Conservation (phyloP, 2,888 invertebrate genomes). For the Drosophila antonietae region DNA sequence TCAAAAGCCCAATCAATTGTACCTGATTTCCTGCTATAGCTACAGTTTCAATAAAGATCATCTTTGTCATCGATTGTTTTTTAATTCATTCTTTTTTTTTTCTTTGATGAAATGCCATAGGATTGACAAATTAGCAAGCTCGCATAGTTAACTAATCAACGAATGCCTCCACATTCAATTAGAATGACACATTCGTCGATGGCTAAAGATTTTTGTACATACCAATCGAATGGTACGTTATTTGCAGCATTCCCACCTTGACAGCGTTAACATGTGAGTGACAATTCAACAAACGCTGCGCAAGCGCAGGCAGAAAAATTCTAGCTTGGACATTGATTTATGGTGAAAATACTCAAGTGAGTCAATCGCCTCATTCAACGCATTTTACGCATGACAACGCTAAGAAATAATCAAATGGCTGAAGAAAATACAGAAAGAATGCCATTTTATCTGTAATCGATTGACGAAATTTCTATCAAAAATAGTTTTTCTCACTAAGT, state of each 20-base stretch:
- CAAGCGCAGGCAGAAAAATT: conserved; percentile 3
- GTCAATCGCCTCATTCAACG: conserved; percentile 5
- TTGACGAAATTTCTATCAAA: neutral
- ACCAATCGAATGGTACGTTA: conserved; percentile 11
- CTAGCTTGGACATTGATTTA: conserved; percentile 17
- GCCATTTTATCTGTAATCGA: neutral
- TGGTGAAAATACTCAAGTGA: conserved; percentile 6
- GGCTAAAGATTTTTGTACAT: conserved; percentile 2
- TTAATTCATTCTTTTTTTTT: neutral
- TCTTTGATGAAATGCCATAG: conserved; percentile 11
- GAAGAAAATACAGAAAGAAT: neutral
- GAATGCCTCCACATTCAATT: conserved; percentile 10
- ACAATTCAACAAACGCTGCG: conserved; percentile 30
- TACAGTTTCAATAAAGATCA: neutral
- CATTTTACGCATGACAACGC: conserved; percentile 10
- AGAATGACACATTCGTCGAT: conserved; percentile 23
- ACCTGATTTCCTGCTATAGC: neutral
- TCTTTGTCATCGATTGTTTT: neutral
- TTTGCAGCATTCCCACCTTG: conserved; percentile 21
- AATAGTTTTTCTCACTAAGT: neutral
- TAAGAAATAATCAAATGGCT: conserved; percentile 14
- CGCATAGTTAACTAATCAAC: neutral
- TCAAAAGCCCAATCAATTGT: neutral
- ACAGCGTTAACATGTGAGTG: conserved; percentile 37
- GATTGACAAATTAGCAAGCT: conserved; percentile 32